Conservation (phyloP, 2,888 invertebrate species). For the Galerucella calmariensis region DNA sequence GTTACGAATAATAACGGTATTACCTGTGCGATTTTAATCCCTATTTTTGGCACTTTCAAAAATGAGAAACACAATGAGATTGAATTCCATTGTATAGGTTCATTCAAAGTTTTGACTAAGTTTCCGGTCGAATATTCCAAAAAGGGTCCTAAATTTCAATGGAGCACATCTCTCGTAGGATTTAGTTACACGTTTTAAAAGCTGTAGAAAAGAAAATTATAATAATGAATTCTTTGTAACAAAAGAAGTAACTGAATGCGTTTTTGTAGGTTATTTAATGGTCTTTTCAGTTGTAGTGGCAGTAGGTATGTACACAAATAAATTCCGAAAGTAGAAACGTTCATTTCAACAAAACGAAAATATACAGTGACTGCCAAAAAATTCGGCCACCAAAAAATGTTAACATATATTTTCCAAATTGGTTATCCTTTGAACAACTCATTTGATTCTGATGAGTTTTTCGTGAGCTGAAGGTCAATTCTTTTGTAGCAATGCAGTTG, state of each 20-base stretch:
- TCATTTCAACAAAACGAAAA: background rate
- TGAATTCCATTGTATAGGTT: background rate
- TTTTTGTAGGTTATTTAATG: slow-evolving; percentile 14
- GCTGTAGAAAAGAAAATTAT: background rate
- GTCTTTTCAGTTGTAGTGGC: background rate
- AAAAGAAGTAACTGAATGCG: slow-evolving; percentile 13
- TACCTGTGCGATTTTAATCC: slow-evolving; percentile 10
- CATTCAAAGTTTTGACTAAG: slow-evolving; percentile 13
- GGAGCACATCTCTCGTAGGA: slow-evolving; percentile 10
- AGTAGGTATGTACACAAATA: background rate
- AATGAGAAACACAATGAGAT: background rate
- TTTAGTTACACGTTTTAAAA: slow-evolving; percentile 12
- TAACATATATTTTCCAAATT: no score
- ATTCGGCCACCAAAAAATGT: no score
- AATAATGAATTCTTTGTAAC: background rate
- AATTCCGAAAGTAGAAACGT: background rate
- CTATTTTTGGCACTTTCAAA: slow-evolving; percentile 10
- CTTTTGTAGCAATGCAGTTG: no score
- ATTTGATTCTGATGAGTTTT: no score
- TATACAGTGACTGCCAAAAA: background rate
- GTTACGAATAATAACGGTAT: background rate
- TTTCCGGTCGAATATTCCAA: slow-evolving; percentile 14
- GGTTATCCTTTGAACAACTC: no score
- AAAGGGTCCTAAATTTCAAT: slow-evolving; percentile 8
- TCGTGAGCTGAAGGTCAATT: no score